Evolutionary conservation across 2,888 invertebrate species (phyloP).

Genomic region (Acrocera orbiculus): DNA sequence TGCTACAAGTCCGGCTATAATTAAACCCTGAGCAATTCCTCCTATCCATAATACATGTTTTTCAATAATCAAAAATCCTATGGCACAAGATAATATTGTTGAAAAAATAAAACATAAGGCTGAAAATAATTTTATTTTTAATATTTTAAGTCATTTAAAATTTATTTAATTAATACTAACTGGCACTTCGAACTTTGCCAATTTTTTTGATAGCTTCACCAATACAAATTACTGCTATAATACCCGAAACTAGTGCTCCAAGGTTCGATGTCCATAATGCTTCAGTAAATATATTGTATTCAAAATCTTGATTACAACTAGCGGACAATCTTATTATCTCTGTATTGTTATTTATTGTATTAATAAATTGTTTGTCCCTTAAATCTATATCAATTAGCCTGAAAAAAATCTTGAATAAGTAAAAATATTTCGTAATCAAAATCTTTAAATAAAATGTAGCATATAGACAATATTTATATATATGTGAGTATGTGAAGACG

Average conservation of each 20-base stretch:
- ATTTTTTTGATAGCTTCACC: conserved; percentile 13
- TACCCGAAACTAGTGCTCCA: conserved; percentile 12
- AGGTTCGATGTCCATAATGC: conserved; percentile 13
- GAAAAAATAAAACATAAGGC: conserved; percentile 13
- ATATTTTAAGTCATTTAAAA: too few species aligned
- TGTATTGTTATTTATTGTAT: conserved; percentile 36
- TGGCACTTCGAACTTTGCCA: conserved; percentile 14
- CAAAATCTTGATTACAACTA: conserved; percentile 29
- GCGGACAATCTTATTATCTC: conserved; percentile 31
- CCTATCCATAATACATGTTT: conserved; percentile 15
- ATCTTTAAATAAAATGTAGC: not conserved
- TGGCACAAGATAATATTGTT: conserved; percentile 12
- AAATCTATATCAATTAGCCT: conserved; percentile 43
- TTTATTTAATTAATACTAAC: conserved; percentile 9
- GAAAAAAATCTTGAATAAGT: conserved; percentile 10
- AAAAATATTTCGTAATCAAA: not conserved
- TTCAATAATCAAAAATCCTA: conserved; percentile 13
- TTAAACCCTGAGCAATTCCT: conserved; percentile 14
- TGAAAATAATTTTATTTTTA: conserved; percentile 4
- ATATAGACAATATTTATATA: too few species aligned
- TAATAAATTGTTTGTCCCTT: conserved; percentile 35
- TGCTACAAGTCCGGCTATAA: conserved; percentile 13
- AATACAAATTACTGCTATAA: conserved; percentile 10
- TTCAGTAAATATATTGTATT: conserved; percentile 14
- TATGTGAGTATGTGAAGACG: too few species aligned